Conservation (phyloP, 1,140 invertebrate genomes). For the Eumeta japonica region DNA sequence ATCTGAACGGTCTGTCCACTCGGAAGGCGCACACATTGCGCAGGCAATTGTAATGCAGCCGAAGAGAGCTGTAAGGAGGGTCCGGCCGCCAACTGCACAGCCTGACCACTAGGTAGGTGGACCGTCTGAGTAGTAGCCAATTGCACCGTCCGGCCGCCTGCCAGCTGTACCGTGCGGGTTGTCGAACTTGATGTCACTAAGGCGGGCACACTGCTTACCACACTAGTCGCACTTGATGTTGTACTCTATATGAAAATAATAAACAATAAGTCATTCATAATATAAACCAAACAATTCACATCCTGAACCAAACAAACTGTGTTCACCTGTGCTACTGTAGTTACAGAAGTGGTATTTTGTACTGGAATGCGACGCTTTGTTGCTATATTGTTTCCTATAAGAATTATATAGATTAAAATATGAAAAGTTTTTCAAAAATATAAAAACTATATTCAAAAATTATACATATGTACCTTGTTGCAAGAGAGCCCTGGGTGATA, state of each 20-base stretch:
- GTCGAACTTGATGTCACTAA: conserved; percentile 20
- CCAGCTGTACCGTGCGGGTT: conserved; percentile 35
- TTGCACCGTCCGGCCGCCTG: conserved; percentile 32
- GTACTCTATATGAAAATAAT: conserved; percentile 26
- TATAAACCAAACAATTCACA: background rate
- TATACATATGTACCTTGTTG: conserved; percentile 27
- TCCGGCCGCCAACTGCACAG: conserved; percentile 28
- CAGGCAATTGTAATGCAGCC: conserved; percentile 28
- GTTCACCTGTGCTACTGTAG: conserved; percentile 33
- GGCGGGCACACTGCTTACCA: conserved; percentile 28
- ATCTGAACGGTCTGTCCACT: conserved; percentile 44
- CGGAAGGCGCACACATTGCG: conserved; percentile 34
- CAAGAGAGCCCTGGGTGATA: conserved; percentile 41
- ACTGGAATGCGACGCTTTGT: conserved; percentile 30
- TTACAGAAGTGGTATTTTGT: conserved; percentile 24
- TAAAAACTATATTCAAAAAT: too few species aligned
- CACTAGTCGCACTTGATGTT: conserved; percentile 20
- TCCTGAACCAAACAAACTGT: background rate
- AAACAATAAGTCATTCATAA: background rate
- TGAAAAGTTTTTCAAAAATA: too few species aligned
- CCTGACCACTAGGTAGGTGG: conserved; percentile 29
- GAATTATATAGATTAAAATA: too few species aligned
- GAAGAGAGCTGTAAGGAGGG: conserved; percentile 37
- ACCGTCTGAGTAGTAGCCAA: conserved; percentile 32
- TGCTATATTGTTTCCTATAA: conserved; percentile 20